Evolutionary conservation across 1,140 invertebrate species (phyloP).

Genomic region (Copidosoma floridanum): DNA sequence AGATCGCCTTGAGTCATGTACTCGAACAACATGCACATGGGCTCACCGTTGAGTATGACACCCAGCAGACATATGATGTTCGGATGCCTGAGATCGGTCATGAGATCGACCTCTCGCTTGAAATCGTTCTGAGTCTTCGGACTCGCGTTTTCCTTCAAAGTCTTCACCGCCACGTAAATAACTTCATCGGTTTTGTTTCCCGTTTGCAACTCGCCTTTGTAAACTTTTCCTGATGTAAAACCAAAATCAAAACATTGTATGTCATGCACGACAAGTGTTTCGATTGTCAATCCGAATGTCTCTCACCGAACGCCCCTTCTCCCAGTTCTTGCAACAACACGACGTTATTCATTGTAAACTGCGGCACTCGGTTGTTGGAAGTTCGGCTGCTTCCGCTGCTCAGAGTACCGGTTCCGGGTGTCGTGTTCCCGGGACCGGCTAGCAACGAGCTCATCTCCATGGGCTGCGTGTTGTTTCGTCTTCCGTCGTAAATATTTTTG

Average conservation of each 20-base stretch:
- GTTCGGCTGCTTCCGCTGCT: slow-evolving; percentile 58
- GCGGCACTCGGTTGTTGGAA: slow-evolving; percentile 65
- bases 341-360: slow-evolving; percentile 75
- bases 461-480: slow-evolving; percentile 61
- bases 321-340: slow-evolving; percentile 91
- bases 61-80: slow-evolving; percentile 95
- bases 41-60: slow-evolving; percentile 86
- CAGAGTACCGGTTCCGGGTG: slow-evolving; percentile 51
- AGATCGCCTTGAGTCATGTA: slow-evolving; percentile 94
- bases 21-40: slow-evolving; percentile 94
- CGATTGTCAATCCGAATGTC: not conserved
- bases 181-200: slow-evolving; percentile 60
- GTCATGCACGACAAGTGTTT: not conserved
- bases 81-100: slow-evolving; percentile 90
- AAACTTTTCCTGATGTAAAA: slow-evolving; percentile 71
- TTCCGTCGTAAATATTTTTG: slow-evolving; percentile 72
- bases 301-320: slow-evolving; percentile 90
- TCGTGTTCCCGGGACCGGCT: slow-evolving; percentile 58
- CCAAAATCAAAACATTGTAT: not conserved
- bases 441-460: slow-evolving; percentile 78
- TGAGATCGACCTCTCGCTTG: slow-evolving; percentile 84
- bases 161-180: slow-evolving; percentile 89
- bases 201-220: slow-evolving; percentile 85
- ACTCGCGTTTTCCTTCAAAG: slow-evolving; percentile 89
- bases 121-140: slow-evolving; percentile 91